Percentiles rank a stretch among this genome's conserved stretches.
These are phyloP conservation scores for Xenopus petersii DNA, from an alignment of 2,797 vertebrate species.

Conservation along the genomic window DNA sequence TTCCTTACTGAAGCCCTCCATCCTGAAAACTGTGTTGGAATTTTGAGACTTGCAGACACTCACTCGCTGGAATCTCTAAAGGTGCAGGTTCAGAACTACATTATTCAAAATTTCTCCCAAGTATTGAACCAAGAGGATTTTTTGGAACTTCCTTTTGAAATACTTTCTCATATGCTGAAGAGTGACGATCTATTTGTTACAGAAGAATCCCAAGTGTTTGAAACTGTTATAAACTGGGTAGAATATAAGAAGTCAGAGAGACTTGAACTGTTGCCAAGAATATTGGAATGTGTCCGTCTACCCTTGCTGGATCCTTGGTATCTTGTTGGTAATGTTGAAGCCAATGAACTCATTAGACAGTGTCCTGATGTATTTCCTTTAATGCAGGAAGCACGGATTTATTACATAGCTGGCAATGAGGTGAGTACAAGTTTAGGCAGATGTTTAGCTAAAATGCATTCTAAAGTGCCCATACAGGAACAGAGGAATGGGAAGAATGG, in stretches of 20 bases:
- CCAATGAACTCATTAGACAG: conserved; percentile 78
- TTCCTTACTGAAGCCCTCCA: conserved; percentile 86
- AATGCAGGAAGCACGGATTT: conserved; percentile 87
- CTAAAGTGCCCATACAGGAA: no score
- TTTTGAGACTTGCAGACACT: conserved; percentile 83
- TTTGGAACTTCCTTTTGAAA: conserved; percentile 76
- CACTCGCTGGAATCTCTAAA: conserved; percentile 77
- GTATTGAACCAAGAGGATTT: conserved; percentile 82
- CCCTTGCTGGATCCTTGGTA: conserved; percentile 89
- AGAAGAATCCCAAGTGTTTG: conserved; percentile 85
- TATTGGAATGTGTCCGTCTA: conserved; percentile 81
- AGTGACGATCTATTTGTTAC: conserved; percentile 86
- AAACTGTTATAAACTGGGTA: conserved; percentile 86
- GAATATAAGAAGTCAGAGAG: conserved; percentile 72
- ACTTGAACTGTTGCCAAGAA: conserved; percentile 63
- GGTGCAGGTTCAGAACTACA: conserved; percentile 77
- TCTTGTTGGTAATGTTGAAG: conserved; percentile 90
- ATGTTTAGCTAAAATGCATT: no score
- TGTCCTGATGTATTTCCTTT: conserved; percentile 84
- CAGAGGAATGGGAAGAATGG: no score
- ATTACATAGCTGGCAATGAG: conserved; percentile 89
- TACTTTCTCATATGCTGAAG: conserved; percentile 75
- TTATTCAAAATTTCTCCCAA: conserved; percentile 82
- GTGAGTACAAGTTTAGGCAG: conserved; percentile 60
- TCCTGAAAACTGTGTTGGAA: conserved; percentile 87